Base-by-base conservation (phyloP, 53 echinoderm and acorn worm species). In the Astropecten irregularis region DNA sequence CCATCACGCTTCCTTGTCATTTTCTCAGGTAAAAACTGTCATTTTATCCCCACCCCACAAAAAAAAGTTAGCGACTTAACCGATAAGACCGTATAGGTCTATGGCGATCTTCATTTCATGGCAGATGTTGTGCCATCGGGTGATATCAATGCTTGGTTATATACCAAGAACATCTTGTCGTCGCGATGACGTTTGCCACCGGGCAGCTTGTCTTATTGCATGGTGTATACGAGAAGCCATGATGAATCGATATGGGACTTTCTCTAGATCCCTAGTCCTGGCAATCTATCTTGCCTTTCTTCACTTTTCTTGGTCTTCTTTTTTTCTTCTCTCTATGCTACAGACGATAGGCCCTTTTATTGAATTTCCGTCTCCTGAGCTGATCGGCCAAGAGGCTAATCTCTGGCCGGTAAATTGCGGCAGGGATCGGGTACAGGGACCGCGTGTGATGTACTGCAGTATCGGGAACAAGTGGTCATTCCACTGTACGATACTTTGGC, bases 91-190 rank as follows among this genome's bases (percentile, higher is more conserved):
- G n/a, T n/a, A n/a, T n/a, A n/a, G n/a, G n/a, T n/a, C n/a, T n/a
- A n/a, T n/a, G n/a, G 28, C 71, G 30, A 71, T 71, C 71, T 52
- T 71, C 50, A 49, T 71, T 71, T 49, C 52, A 71, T n/a, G 71
- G 51, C 71, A 71, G 71, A 71, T 71, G 71, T 50, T 71, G 50
- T 52, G 71, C 71, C 71, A 28, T 71, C 14, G 52, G 71, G 71
- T 4, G 52, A 52, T 35, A 71, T 71, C 71, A 51, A 52, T 71
- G 30, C 52, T 71, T 32, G 30, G n/a, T n/a, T n/a, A n/a, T 50
- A 34, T 50, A 49, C 33, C 29, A 18, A 70, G 70, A 70, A 52
- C 71, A 71, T 33, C 71, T 32, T 21, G 71, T 52, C 71, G n/a
- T 11, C 71, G 51, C 40, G 34, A 71, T 20, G 14, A 22, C n/a